These are phyloP conservation scores for Forbesichthys papilliferus DNA, from an alignment of 2,113 vertebrate species.

Conservation along the genomic window DNA sequence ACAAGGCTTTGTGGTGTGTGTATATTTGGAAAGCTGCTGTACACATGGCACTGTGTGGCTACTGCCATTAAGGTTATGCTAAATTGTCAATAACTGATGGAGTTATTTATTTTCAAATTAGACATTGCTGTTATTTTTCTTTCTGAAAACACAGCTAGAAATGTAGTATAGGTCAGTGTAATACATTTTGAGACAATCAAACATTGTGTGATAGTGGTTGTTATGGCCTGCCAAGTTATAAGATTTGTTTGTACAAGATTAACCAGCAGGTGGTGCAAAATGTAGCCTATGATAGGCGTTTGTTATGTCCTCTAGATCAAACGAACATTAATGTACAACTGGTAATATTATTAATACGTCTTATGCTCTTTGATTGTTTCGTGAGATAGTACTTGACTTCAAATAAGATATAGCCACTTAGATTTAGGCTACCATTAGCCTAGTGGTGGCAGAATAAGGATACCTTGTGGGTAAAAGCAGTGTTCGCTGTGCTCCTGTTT, in stretches of 20 bases:
- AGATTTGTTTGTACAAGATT: neutral
- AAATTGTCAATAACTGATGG: neutral
- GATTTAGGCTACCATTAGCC: neutral
- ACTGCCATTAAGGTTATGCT: neutral
- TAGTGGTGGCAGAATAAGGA: neutral
- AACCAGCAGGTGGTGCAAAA: slow-evolving; percentile 56
- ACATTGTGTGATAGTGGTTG: too few relatives aligned
- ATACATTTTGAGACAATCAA: too few relatives aligned
- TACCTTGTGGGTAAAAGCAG: neutral
- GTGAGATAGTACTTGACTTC: neutral
- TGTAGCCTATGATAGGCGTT: neutral
- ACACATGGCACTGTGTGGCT: neutral
- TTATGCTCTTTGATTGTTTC: too few relatives aligned
- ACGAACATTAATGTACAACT: neutral
- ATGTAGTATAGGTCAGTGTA: too few relatives aligned
- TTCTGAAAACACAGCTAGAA: too few relatives aligned
- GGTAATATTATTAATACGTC: too few relatives aligned
- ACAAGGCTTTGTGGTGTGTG: too few relatives aligned
- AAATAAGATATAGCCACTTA: neutral
- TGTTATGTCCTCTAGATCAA: neutral
- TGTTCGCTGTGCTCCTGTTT: neutral
- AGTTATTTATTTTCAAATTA: neutral
- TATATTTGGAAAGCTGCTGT: neutral
- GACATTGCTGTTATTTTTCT: neutral
- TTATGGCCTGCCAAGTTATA: too few relatives aligned